Percentiles rank a stretch among this genome's conserved stretches.
These are phyloP conservation scores for Nannoperca australis DNA, from an alignment of 2,797 vertebrate genomes.

Conservation along the genomic window DNA sequence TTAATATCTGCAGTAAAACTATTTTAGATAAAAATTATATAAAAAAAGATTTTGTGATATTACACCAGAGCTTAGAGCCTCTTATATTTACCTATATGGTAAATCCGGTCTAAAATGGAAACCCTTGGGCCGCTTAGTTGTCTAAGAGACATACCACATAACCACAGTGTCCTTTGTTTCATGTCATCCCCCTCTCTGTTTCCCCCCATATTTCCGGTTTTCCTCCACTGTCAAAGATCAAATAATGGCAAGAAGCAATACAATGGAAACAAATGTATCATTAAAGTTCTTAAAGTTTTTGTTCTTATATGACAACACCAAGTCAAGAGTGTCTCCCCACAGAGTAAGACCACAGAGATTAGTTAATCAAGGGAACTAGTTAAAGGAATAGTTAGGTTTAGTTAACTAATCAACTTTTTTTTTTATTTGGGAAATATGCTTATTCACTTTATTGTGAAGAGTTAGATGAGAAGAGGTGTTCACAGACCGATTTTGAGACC, in stretches of 20 bases:
- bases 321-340: background rate
- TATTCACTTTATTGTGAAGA: background rate
- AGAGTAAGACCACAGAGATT: background rate
- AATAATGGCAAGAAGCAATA: slow-evolving; percentile 12
- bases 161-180: slow-evolving; percentile 31
- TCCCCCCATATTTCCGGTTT: slow-evolving; percentile 40
- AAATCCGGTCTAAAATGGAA: slow-evolving; percentile 35
- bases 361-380: too few species aligned
- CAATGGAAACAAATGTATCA: slow-evolving; percentile 27
- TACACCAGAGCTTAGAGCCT: background rate
- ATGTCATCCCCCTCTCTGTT: slow-evolving; percentile 15
- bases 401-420: background rate
- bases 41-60: background rate
- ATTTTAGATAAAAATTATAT: background rate
- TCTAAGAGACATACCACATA: background rate
- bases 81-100: background rate
- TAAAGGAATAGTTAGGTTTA: background rate
- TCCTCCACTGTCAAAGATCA: slow-evolving; percentile 11
- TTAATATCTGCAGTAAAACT: background rate
- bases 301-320: background rate
- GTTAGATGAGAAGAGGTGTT: background rate
- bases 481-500: background rate
- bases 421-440: background rate
- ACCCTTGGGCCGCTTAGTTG: slow-evolving; percentile 4
- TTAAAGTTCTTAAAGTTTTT: background rate